Base-by-base conservation (phyloP, 2,797 vertebrate species). In the Glyptemys insculpta region DNA sequence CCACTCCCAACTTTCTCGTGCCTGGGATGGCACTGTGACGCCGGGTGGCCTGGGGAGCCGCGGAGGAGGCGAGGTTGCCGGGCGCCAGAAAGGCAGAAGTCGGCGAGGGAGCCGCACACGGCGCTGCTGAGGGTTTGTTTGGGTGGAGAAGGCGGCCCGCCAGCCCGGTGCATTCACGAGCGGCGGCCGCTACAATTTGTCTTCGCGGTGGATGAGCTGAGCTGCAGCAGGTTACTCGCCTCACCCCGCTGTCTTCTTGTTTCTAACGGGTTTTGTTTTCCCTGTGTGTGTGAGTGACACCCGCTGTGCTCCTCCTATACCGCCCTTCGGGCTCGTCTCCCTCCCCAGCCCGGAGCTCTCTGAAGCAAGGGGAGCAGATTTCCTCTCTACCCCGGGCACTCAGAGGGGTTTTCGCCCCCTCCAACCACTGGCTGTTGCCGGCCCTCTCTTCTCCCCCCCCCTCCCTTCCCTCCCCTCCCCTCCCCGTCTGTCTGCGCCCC, bases 121-220 rank as follows among this genome's bases (percentile, higher is more conserved):
- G 34, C 19, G 62, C 62, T 27, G 59, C 41, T 25, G 5, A 14
- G 34, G 52, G 16, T 41, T 44, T 14, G n/a, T 16, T 41, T 25
- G 47, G 53, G n/a, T 16, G 47, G 37, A 16, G 53, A 49, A 65
- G 34, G 31, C 59, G 59, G 29, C 57, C 57, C 11, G 57, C 65
- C n/a, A 8, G n/a, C 85, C 92, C 80, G 49, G 16, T 14, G 92
- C 94, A 95, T 92, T 89, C 94, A 85, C 87, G 68, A 19, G 78
- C 79, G 4, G 76, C 54, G 6, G 59, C 57, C 10, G 50, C 41
- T 10, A 37, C 74, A 18, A 11, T 25, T 53, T 6, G 50, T 37
- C 31, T 52, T 11, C 78, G 29, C 6, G 49, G 49, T 74, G 56
- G 23, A 3, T n/a, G 62, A 84, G 80, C 89, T 5, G 87, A 23